phyloP scores from a whole-genome alignment of 2,888 invertebrate species.

The Archaeoteleia sp. region DNA sequence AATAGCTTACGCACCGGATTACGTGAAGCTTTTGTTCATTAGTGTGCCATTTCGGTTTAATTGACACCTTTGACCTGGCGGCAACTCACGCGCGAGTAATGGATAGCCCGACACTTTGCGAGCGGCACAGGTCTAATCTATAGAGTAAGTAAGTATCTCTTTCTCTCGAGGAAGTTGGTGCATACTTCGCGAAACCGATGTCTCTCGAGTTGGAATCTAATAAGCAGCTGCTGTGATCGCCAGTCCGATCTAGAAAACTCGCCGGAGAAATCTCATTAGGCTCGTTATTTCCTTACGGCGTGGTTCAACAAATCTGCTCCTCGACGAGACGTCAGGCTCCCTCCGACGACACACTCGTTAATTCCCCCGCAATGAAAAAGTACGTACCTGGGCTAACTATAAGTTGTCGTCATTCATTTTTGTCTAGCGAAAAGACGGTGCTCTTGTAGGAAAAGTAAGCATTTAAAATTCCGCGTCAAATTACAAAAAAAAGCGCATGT shows the following conservation, averaged over 20 bases:
- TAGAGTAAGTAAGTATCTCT: neutral
- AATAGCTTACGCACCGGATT: slow-evolving; percentile 64
- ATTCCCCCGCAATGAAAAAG: too few relatives aligned
- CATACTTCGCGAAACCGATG: slow-evolving; percentile 10
- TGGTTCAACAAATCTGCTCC: slow-evolving; percentile 1
- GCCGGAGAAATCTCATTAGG: slow-evolving; percentile 41
- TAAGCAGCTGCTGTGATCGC: slow-evolving; percentile 27
- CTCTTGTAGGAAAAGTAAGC: too few relatives aligned
- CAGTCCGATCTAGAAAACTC: slow-evolving; percentile 34
- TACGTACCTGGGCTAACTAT: too few relatives aligned
- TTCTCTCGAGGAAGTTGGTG: neutral
- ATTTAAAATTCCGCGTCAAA: too few relatives aligned
- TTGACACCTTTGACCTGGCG: slow-evolving; percentile 66
- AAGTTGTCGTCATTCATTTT: too few relatives aligned
- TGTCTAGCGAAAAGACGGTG: too few relatives aligned
- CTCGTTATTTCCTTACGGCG: slow-evolving; percentile 13
- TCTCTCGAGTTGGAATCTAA: slow-evolving; percentile 28
- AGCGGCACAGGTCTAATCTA: slow-evolving; percentile 40
- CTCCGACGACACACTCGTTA: too few relatives aligned
- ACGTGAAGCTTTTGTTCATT: slow-evolving; percentile 69
- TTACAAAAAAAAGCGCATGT: too few relatives aligned
- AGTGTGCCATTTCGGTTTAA: slow-evolving; percentile 68
- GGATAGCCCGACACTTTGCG: slow-evolving; percentile 58
- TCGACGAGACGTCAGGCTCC: neutral
- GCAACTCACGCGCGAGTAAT: slow-evolving; percentile 59